Evolutionary conservation across 1,140 invertebrate genomes (phyloP), one percentile per base, ranked within the genome.

Genomic region (Pogonomyrmex californicus): DNA sequence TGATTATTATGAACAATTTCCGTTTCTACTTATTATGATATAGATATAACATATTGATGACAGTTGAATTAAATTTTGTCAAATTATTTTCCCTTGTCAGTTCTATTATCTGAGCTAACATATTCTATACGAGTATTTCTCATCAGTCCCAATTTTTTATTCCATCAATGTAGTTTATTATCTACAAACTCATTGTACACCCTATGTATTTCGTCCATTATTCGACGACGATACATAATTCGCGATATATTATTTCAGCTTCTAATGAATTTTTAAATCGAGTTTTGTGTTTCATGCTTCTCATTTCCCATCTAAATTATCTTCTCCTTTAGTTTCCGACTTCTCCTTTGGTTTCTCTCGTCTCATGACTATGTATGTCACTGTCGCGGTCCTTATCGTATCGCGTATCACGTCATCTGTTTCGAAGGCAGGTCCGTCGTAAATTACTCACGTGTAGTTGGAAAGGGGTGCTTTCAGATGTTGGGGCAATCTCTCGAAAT

Each of bases 401-500:
- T 36, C n/a, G 58, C 0, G 4, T 9, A 54, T 44, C 33, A 47
- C 51, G 44, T 76, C 60, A 79, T 60, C 79, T 83, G 79, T 83
- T 83, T 12, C 49, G 38, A 58, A 23, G 54, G 17, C 9, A 44
- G 30, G 10, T 49, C 23, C 14, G 12, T 33, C 51, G 17, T 4
- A 30, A 17, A 2, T 17, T 68, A 96, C 96, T 97, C 94, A 97
- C 96, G 96, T 97, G 94, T 97, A 97, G 92, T 96, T 96, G 47
- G 96, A 95, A 30, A 96, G 94, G n/a, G 97, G 96, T n/a, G 97
- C 97, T 92, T 97, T 98, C 68, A 97, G 97, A 91, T 98, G 97
- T 92, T 98, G 97, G 65, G 97, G 97, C 93, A 98, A 95, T 95
- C 97, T 96, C 89, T 98, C 98, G 95, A 98, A 98, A 94, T 97